Conservation (phyloP, 2,113 vertebrate genomes). For the Aspidoscelis tigris region DNA sequence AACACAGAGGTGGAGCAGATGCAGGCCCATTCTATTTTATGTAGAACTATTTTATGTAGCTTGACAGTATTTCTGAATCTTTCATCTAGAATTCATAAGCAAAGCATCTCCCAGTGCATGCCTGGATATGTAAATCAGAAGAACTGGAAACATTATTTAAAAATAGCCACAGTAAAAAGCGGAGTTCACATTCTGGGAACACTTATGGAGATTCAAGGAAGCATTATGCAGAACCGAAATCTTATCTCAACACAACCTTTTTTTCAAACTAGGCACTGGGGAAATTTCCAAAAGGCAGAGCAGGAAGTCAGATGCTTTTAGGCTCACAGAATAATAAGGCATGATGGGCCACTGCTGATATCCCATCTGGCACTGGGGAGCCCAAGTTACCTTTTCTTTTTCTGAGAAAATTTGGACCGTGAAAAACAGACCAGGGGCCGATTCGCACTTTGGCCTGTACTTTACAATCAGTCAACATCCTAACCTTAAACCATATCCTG, state of each 20-base stretch:
- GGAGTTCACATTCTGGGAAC: not conserved
- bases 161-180: conserved; percentile 1
- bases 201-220: not conserved
- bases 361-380: no score
- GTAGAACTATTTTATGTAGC: not conserved
- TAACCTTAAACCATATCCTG: no score
- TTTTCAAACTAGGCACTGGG: not conserved
- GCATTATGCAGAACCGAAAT: not conserved
- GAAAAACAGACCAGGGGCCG: no score
- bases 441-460: no score
- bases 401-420: no score
- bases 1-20: not conserved
- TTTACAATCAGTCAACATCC: no score
- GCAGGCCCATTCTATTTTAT: not conserved
- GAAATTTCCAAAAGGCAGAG: no score
- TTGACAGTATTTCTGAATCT: not conserved
- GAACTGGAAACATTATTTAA: not conserved
- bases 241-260: not conserved
- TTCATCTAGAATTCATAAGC: not conserved
- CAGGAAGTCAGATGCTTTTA: no score
- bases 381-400: no score
- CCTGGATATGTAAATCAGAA: not conserved
- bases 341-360: no score
- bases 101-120: not conserved
- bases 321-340: no score